phyloP scores from a whole-genome alignment of 1,140 invertebrate species.

The Trinorchestia longiramus region DNA sequence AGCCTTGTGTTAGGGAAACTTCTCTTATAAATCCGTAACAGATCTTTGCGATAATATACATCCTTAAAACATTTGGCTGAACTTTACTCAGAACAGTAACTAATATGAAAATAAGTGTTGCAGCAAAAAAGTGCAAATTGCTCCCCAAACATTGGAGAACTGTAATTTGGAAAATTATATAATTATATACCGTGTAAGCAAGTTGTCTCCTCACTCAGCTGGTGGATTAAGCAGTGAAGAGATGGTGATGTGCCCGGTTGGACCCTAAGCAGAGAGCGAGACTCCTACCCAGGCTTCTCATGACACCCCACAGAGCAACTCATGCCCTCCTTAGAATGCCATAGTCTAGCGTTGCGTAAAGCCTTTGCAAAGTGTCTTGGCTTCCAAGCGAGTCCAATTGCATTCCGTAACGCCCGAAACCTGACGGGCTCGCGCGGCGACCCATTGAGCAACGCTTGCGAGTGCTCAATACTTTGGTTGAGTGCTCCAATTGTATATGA shows the following conservation, averaged over 20 bases:
- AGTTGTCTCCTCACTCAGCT: not conserved
- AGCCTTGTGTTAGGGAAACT: not conserved
- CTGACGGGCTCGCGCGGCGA: not conserved
- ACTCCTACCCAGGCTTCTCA: not conserved
- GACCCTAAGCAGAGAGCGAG: not conserved
- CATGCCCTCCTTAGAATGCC: conserved; percentile 45
- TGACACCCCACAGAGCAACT: not conserved
- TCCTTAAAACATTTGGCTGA: not conserved
- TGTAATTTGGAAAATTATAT: not conserved
- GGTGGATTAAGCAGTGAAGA: not conserved
- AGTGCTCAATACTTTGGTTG: not conserved
- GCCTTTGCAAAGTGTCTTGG: conserved; percentile 18
- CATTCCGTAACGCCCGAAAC: conserved; percentile 23
- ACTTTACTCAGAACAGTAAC: not conserved
- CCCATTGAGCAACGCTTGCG: conserved; percentile 16
- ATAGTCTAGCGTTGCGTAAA: conserved; percentile 33
- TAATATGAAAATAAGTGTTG: not conserved
- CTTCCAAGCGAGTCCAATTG: conserved; percentile 45
- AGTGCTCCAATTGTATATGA: not conserved
- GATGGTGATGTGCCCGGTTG: not conserved
- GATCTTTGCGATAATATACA: too few relatives aligned
- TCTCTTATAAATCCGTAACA: not conserved
- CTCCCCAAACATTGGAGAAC: not conserved
- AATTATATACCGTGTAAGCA: not conserved
- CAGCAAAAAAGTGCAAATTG: too few relatives aligned